Conservation (phyloP, 1,140 invertebrate genomes). For the Microplitis mediator region DNA sequence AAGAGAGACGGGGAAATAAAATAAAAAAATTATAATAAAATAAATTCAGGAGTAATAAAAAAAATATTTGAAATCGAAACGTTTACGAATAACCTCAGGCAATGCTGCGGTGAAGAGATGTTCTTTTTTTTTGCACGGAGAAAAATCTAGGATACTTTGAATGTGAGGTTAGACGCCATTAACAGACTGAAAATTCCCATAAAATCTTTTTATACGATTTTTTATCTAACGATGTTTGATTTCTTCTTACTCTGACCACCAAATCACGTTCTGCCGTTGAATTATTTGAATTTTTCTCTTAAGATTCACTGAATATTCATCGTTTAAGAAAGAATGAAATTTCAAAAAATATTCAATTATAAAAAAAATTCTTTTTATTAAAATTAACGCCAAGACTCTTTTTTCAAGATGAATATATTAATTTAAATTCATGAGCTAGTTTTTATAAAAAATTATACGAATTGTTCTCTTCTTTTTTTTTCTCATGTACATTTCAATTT, state of each 20-base stretch:
- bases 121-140: not conserved
- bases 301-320: not conserved
- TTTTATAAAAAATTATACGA: too few species aligned
- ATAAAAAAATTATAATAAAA: constrained; percentile 10
- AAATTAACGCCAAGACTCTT: not conserved
- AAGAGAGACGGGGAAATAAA: not conserved
- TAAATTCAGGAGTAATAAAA: not conserved
- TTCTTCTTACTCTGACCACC: constrained; percentile 3
- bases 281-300: constrained; percentile 13
- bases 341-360: not conserved
- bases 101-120: not conserved
- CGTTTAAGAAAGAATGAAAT: not conserved
- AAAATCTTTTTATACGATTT: not conserved
- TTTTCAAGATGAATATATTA: too few species aligned
- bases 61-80: not conserved
- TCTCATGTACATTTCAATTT: too few species aligned
- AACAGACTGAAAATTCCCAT: not conserved
- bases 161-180: constrained; percentile 13
- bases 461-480: too few species aligned
- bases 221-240: constrained; percentile 2
- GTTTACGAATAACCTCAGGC: constrained; percentile 13
- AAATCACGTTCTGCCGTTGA: not conserved
- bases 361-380: not conserved
- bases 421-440: too few species aligned
- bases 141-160: not conserved